phyloP scores from a whole-genome alignment of 1,140 invertebrate genomes.

The Drosophila saltans region DNA sequence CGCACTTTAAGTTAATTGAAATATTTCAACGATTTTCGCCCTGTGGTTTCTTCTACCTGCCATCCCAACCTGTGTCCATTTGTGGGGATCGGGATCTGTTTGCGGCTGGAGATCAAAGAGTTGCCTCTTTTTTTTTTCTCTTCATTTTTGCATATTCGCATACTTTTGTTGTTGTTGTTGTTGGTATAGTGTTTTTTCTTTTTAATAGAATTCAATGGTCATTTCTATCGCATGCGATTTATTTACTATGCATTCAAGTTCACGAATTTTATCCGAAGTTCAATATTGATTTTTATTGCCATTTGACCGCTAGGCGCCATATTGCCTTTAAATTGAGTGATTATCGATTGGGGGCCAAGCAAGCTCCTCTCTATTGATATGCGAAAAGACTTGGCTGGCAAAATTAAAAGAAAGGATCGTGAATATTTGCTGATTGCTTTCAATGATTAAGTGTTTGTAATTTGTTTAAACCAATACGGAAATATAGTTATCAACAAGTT shows the following conservation, averaged over 20 bases:
- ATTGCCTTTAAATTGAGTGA: constrained; percentile 75
- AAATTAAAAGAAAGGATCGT: constrained; percentile 12
- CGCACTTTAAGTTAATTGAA: constrained; percentile 83
- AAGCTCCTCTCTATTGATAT: constrained; percentile 61
- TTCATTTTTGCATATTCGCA: constrained; percentile 59
- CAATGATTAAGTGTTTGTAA: constrained; percentile 9
- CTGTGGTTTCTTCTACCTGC: constrained; percentile 72
- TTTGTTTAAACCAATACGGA: background rate
- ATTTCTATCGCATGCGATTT: constrained; percentile 82
- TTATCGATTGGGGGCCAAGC: constrained; percentile 34
- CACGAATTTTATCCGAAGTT: constrained; percentile 56
- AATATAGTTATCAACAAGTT: constrained; percentile 20
- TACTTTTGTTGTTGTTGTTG: too few relatives aligned
- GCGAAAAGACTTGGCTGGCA: constrained; percentile 40
- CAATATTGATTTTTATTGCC: constrained; percentile 79
- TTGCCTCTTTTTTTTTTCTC: background rate
- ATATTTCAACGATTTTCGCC: constrained; percentile 82
- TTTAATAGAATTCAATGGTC: constrained; percentile 82
- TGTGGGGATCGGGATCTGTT: constrained; percentile 2
- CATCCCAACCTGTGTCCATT: constrained; percentile 44
- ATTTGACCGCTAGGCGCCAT: constrained; percentile 82
- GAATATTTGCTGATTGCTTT: constrained; percentile 34
- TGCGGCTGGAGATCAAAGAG: constrained; percentile 63
- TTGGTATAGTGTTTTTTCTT: constrained; percentile 11
- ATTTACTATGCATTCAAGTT: constrained; percentile 74